Conservation (phyloP, 1,140 invertebrate species). For the Eumeta japonica region DNA sequence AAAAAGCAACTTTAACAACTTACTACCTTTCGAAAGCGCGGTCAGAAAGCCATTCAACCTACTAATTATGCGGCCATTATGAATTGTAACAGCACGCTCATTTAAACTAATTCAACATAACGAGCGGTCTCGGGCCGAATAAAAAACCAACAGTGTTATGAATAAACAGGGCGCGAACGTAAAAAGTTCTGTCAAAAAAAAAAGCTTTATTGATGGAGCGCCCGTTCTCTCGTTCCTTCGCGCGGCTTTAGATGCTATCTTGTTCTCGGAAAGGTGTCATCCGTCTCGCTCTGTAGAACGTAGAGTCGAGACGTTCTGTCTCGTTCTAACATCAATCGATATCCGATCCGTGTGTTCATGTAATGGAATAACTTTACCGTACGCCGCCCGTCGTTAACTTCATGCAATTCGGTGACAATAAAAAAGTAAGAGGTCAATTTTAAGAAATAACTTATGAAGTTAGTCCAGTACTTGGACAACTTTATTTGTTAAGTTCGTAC, state of each 20-base stretch:
- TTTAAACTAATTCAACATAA: constrained; percentile 27
- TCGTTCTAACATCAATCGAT: constrained; percentile 32
- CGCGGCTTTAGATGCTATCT: constrained; percentile 41
- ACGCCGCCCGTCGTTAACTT: constrained; percentile 10
- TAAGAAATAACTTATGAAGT: no score
- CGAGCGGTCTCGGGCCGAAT: no score
- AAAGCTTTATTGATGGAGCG: constrained; percentile 37
- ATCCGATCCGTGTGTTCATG: no score
- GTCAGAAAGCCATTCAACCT: constrained; percentile 24
- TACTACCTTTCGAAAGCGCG: no score
- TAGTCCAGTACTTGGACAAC: no score
- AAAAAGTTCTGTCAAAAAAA: constrained; percentile 22
- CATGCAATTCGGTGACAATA: no score
- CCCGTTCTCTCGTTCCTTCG: constrained; percentile 33
- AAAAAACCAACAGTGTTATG: constrained; percentile 44
- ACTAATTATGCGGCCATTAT: constrained; percentile 21
- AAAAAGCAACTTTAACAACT: no score
- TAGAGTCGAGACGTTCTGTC: constrained; percentile 13
- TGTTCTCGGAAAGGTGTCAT: constrained; percentile 36
- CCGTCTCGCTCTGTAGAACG: constrained; percentile 13
- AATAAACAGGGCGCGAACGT: constrained; percentile 35
- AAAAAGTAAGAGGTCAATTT: no score
- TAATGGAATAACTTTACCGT: constrained; percentile 5
- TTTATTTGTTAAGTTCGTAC: no score
- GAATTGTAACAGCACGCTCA: constrained; percentile 10